These are phyloP conservation scores for Ceriagrion tenellum DNA, from an alignment of 2,888 invertebrate genomes.

Conservation along the genomic window DNA sequence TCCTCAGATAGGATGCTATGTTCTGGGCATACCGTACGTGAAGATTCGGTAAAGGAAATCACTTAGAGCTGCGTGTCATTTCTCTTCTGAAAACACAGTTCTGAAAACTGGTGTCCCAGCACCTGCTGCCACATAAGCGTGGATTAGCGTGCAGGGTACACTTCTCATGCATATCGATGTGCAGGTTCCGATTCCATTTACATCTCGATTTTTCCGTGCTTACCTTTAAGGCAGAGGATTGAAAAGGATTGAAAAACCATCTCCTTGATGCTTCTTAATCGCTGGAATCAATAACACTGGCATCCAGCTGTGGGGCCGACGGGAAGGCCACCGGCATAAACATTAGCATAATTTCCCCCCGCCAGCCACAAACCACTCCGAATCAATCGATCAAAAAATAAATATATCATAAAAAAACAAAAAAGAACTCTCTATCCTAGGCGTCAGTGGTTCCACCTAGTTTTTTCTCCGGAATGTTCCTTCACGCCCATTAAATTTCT, in stretches of 20 bases:
- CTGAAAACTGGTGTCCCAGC: no score
- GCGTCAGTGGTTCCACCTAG: not conserved
- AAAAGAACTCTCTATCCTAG: not conserved
- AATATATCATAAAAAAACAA: not conserved
- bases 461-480: not conserved
- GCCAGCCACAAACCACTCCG: not conserved
- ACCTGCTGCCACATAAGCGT: no score
- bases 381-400: constrained; percentile 16
- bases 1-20: no score
- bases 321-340: not conserved
- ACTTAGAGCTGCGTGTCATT: no score
- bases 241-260: not conserved
- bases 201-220: not conserved
- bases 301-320: not conserved
- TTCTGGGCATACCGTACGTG: no score
- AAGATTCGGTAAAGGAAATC: no score
- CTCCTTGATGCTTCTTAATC: not conserved
- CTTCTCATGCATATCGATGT: no score
- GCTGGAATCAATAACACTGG: not conserved
- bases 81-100: no score
- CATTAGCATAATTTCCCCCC: not conserved
- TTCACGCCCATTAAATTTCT: not conserved
- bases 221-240: not conserved
- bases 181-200: no score
- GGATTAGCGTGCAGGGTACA: no score